These are phyloP conservation scores for Tethya wilhelma DNA, from an alignment of 37 sponge, comb jelly and placozoan species.

Conservation along the genomic window DNA sequence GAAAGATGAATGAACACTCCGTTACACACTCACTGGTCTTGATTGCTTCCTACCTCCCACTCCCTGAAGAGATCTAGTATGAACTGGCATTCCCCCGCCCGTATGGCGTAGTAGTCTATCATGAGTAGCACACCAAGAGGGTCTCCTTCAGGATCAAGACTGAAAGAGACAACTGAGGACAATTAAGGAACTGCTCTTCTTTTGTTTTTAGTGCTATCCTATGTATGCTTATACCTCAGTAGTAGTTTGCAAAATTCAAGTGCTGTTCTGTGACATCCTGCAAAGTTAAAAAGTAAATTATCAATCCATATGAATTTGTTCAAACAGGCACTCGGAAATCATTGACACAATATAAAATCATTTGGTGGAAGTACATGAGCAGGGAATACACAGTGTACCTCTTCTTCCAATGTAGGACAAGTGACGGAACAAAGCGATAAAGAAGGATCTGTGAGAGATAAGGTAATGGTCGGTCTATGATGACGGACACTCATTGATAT, in stretches of 20 bases:
- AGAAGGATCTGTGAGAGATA: constrained; percentile 62
- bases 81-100: constrained; percentile 77
- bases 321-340: too few relatives aligned
- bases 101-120: constrained; percentile 88
- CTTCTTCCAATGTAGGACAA: constrained; percentile 68
- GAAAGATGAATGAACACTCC: background rate
- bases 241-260: constrained; percentile 93
- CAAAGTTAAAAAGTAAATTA: constrained; percentile 1
- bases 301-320: background rate
- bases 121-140: constrained; percentile 87
- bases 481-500: background rate
- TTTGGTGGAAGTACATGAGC: too few relatives aligned
- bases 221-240: constrained; percentile 55
- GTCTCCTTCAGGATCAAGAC: constrained; percentile 87
- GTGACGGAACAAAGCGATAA: constrained; percentile 77
- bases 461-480: background rate
- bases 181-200: background rate
- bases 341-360: too few relatives aligned
- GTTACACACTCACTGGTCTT: background rate
- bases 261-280: constrained; percentile 93
- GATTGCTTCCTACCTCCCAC: constrained; percentile 71
- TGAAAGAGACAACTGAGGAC: constrained; percentile 16
- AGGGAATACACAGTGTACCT: constrained; percentile 63
- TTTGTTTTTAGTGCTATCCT: background rate
- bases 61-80: constrained; percentile 63